Evolutionary conservation across 2,113 vertebrate species (phyloP), one percentile per base, ranked within the genome.

Genomic region (Myotis davidii): DNA sequence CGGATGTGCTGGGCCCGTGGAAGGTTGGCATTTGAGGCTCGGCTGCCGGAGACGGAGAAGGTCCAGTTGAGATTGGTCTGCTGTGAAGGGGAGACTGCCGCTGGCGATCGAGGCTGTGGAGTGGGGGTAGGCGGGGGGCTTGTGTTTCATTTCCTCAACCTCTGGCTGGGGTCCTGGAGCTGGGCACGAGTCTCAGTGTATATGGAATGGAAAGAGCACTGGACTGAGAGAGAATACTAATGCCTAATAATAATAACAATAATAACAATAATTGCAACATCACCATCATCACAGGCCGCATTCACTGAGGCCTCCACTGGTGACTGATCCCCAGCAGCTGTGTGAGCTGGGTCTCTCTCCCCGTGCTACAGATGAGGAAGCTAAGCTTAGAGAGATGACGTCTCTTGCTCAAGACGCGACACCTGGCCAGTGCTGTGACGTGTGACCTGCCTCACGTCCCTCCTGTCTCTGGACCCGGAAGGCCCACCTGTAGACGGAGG

Each of bases 281-380:
- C 1, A 1, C 5, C 1, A 23, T 18, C 52, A 14, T 54, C 70
- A 32, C 0, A 64, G 64, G n/a, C 13, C 1, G 27, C 50, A 17
- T n/a, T 73, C 72, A 5, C 0, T 9, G 16, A 34, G 21, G 48
- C 34, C 65, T 69, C 18, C 45, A 20, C 34, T 17, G 56, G 13
- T 2, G 17, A 9, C 4, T 12, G 10, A 64, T 34, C 61, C 37
- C 14, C 29, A 5, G 21, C 70, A 48, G 11, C 21, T 0, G 1
- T 9, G 8, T 3, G 77, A 25, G 42, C 27, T 4, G 4, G 12
- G 29, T 32, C 23, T n/a, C 56, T 52, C 23, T 65, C 37, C 34
- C 56, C 74, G n/a, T 61, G 81, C 48, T 69, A 34, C 23, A 79
- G 39, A 27, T 3, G 67, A 32, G 27, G 39, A 85, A 48, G 76